Base-by-base conservation (phyloP, 1,140 invertebrate genomes). In the Dendroctonus valens region DNA sequence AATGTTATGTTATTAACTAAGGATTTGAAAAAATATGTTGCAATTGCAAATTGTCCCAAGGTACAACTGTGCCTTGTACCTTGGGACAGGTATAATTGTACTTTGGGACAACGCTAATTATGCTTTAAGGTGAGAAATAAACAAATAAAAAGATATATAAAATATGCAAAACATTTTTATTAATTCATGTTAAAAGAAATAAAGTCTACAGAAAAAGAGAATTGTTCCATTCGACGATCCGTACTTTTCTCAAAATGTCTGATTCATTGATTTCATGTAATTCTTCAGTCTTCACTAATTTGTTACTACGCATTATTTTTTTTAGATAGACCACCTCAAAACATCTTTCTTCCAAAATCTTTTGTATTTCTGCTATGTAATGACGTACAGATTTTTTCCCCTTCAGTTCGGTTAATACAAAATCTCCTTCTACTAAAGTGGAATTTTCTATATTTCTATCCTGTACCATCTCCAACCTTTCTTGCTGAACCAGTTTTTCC, bases 331-430 rank as follows among this genome's bases (percentile, higher is more conserved):
- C 6, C 49, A 51, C 9, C 14, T 51, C 49, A 11, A 15, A 9
- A 15, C 15, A n/a, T n/a, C n/a, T 7, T 8, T 11, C 15, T 11
- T 51, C 15, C 15, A 51, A 7, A 7, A 8, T 51, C 14, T 26
- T 57, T 38, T 38, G 6, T 39, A 57, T 39, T 39, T 57, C 37
- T 6, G 54, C 54, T 9, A 44, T 41, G 39, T 59, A 59, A 59
- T 59, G 44, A 44, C 7, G 41, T 7, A 44, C 9, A 44, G 41
- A 44, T 59, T 59, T 44, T 11, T 59, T 59, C n/a, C 9, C 41
- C 7, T 39, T 7, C n/a, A 44, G 6, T 51, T 51, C 6, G 6
- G 14, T 14, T 51, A 51, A 51, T 11, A 51, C 7, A 51, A 51
- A 51, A 14, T 51, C 49, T 14, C 49, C 12, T 14, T 51, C 14